Evolutionary conservation across 2,113 vertebrate genomes (phyloP), one percentile per base, ranked within the genome.

Genomic region (Tyto alba): DNA sequence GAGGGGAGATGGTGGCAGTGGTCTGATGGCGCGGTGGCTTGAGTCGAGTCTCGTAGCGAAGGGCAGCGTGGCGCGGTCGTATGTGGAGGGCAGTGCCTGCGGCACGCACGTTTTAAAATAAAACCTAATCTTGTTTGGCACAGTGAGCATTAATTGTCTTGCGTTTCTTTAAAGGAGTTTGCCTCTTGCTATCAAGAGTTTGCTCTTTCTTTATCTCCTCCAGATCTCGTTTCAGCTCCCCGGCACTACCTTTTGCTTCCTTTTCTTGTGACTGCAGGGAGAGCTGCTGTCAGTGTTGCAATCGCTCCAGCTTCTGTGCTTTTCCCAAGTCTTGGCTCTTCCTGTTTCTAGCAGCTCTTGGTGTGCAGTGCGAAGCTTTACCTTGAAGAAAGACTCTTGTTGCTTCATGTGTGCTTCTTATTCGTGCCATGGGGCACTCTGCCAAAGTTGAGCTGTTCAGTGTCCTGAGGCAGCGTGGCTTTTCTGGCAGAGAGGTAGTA

Each of bases 21-120:
- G 22, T 1, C 21, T 23, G 38, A 2, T 13, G 45, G n/a, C 1
- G 5, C 2, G 1, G 40, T 4, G 52, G 17, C 18, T 15, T 14
- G 76, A 7, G 3, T 2, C 1, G 10, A 5, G 9, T 5, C 23
- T 19, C 2, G 5, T 16, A 34, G 53, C 67, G 1, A 14, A 22
- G 66, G 60, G 56, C 60, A 12, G 34, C 6, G 3, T 13, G 38
- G 38, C 2, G 4, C 2, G 4, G 10, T 64, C 2, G 2, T 17
- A 1, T 10, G 36, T 6, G 55, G 50, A 66, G 19, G 30, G n/a
- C 9, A 2, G 1, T 6, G 55, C 29, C 8, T 11, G 6, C 2
- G 23, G 25, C 29, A 8, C 1, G 3, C 52, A 6, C 13, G 2
- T 56, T 21, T 17, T 22, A 4, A 30, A 36, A 32, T 11, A 21